Base-by-base conservation (phyloP, 2,888 invertebrate species). In the Tipula helvola region DNA sequence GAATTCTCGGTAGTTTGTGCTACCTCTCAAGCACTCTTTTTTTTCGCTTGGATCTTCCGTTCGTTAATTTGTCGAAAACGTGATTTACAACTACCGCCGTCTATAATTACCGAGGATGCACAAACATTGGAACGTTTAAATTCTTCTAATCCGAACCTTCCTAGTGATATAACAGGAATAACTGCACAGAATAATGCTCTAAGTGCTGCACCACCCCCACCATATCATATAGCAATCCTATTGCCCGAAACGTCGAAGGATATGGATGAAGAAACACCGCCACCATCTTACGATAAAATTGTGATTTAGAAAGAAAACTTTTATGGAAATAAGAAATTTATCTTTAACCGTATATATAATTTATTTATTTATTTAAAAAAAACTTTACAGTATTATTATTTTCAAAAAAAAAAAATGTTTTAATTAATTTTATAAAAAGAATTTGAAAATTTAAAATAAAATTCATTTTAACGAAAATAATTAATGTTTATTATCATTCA, bases 171-270 rank as follows among this genome's bases (percentile, higher is more conserved):
- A 10, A 3, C 28, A 28, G 71, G 10, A 71, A 10, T 71, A 2
- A 84, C 41, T 87, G 87, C 39, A 89, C 90, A 36, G 89, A 71
- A 71, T 71, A 71, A 28, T 71, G 71, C 71, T 2, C 13, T 87
- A 36, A 83, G 89, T 41, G 90, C 90, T 47, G 91, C 91, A 85
- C 89, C 93, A 5, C 95, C 96, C 28, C 96, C 96, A n/a, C 96
- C 96, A 10, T 96, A 96, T 92, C 96, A 96, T 92, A 95, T 96
- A 92, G 96, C 96, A 71, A 95, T 96, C 89, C 92, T 96, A 88
- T 93, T 96, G 90, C 95, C 96, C 87, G 93, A 93, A 86, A 89
- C 89, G 52, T 90, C 91, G 42, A 91, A 92, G 52, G 90, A 90
- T 87, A 88, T 89, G 88, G 90, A 89, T 87, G 88, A 89, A 83